Evolutionary conservation across 2,797 vertebrate genomes (phyloP), one percentile per base, ranked within the genome.

Genomic region (Anas bahamensis): DNA sequence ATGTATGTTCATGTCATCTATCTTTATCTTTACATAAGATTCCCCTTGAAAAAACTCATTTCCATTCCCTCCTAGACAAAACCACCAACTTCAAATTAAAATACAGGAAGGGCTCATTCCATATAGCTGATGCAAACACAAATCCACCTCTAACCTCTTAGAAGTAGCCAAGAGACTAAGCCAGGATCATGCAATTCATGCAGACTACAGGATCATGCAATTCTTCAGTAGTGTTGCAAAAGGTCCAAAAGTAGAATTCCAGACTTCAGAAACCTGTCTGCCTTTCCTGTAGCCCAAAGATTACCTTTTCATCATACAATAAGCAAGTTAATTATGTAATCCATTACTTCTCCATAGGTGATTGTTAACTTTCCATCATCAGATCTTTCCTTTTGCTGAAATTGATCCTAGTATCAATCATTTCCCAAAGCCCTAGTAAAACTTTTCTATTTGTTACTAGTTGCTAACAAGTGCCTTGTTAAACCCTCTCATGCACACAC

Each of bases 241-340:
- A 65, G 42, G 21, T 56, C 59, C 70, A 86, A 50, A 72, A 50
- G 42, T 2, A 73, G 68, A 70, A 68, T 44, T 59, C 10, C 91
- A 66, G 93, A 71, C 88, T 92, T 73, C 77, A 79, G 85, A 89
- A 74, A 82, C 69, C 59, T 33, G 6, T 82, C 86, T n/a, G 26
- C 84, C 91, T 95, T 88, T 86, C 93, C 93, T 76, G 48, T 61
- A 96, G 89, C 93, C 95, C 94, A 96, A 95, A 95, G 95, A 96
- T 90, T 94, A 96, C 91, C 95, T 97, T 94, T 94, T 78, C 86
- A 56, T 84, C 86, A 89, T 77, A 82, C 71, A 57, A n/a, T 85
- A 92, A 95, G 90, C 5, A 26, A 96, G 86, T 68, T 95, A 92
- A 95, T 96, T 83, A 86, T 31, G 53, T 29, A 57, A 98, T 96